phyloP scores from a whole-genome alignment of 2,888 invertebrate species.

The Heterodera filipjevi region DNA sequence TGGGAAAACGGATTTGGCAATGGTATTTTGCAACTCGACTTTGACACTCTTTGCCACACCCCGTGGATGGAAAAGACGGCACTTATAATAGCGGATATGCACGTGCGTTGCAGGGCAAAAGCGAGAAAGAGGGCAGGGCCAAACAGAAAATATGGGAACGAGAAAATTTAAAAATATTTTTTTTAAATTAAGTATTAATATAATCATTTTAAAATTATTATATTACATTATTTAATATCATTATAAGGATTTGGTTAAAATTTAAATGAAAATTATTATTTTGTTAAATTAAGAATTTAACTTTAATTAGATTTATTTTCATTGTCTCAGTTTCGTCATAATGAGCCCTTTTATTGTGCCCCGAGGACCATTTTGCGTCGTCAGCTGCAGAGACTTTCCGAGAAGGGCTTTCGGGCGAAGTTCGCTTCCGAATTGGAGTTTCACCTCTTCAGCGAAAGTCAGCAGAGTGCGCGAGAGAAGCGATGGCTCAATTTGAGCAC shows the following conservation, averaged over 20 bases:
- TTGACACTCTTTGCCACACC: background rate
- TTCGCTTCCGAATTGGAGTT: constrained; percentile 25
- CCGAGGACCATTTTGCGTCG: constrained; percentile 6
- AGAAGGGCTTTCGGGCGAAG: background rate
- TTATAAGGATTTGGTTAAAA: no score
- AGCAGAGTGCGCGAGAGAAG: constrained; percentile 14
- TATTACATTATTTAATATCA: no score
- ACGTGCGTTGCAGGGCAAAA: background rate
- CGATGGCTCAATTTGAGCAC: constrained; percentile 14
- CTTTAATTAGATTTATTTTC: no score
- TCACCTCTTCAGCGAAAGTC: constrained; percentile 11
- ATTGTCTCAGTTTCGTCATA: background rate
- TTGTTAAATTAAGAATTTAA: background rate
- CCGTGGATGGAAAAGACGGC: constrained; percentile 20
- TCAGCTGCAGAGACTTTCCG: constrained; percentile 1
- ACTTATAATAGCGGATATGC: constrained; percentile 1
- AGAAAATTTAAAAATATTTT: no score
- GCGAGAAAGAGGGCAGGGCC: no score
- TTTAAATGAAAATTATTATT: no score
- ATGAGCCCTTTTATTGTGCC: constrained; percentile 10
- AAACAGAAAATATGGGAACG: no score
- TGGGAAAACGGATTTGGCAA: background rate
- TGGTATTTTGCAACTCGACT: constrained; percentile 3
- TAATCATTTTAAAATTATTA: no score
- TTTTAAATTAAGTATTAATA: no score